Base-by-base conservation (phyloP, 1,140 invertebrate species). In the Asobara japonica region DNA sequence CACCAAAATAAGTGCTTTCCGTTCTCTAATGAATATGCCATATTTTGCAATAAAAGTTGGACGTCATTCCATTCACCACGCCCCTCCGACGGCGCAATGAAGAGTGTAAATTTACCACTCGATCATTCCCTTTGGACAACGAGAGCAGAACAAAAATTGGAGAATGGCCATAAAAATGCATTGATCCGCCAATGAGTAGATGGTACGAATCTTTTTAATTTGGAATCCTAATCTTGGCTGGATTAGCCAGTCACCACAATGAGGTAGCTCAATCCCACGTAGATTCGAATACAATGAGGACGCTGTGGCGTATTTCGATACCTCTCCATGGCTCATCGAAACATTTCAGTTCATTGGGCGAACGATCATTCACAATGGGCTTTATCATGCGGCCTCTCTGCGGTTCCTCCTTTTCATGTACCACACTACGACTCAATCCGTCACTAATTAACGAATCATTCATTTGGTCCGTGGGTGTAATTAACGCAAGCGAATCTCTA, bases 391-490 rank as follows among this genome's bases (percentile, higher is more conserved):
- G 64, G 73, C 81, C 82, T 84, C 6, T 18, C 1, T 51, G 68
- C 83, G 20, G 51, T 61, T 48, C 7, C 66, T 67, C 62, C 27
- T 64, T 62, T 31, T 62, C 45, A 30, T 41, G 41, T 18, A 33
- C 38, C 33, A 6, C 29, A 62, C 22, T 45, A 33, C 18, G 33
- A 60, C 25, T 38, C 29, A 30, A 36, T 64, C 36, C 41, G 20
- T 82, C 77, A 79, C 82, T 86, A 86, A 86, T 86, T 86, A 86
- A 86, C 83, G 79, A 85, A 83, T 84, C 83, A 84, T 83, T 86
- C 82, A 84, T 84, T 79, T 61, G 31, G 78, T 65, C 48, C 27
- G 45, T n/a, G 69, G 75, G 77, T 82, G 81, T 86, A 85, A 86
- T 86, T 86, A 86, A 85, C 83, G 83, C 79, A 79, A 76, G 78